phyloP scores from a whole-genome alignment of 23 tunicate species.

The Styela plicata region DNA sequence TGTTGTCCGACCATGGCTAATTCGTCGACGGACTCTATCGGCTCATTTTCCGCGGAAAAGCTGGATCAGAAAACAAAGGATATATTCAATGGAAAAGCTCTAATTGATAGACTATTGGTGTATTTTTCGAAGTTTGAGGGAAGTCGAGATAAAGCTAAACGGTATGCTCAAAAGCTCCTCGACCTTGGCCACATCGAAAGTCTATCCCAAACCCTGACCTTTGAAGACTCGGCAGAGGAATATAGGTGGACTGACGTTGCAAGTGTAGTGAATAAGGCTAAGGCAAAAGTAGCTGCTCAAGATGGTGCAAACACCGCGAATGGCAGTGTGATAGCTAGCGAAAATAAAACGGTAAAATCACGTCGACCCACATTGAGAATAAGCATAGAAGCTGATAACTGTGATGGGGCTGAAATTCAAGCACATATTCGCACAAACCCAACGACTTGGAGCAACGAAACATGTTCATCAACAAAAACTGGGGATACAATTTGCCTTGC shows the following conservation, averaged over 20 bases:
- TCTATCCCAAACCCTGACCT: conserved; percentile 34
- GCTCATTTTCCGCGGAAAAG: background rate
- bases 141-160: conserved; percentile 59
- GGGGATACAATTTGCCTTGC: background rate
- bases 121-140: conserved; percentile 86
- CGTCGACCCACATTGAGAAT: conserved; percentile 56
- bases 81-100: conserved; percentile 72
- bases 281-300: conserved; percentile 21
- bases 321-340: background rate
- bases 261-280: conserved; percentile 52
- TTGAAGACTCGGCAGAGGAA: conserved; percentile 66
- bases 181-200: conserved; percentile 90
- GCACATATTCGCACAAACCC: conserved; percentile 34
- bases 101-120: conserved; percentile 65
- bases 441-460: background rate
- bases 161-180: conserved; percentile 79
- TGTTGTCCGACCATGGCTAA: background rate
- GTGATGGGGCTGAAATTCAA: conserved; percentile 74
- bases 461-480: background rate
- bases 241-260: conserved; percentile 86
- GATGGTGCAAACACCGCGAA: background rate
- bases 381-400: conserved; percentile 77
- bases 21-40: background rate
- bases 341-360: background rate
- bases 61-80: conserved; percentile 40